Evolutionary conservation across 2,888 invertebrate genomes (phyloP).

Genomic region (Mythimna loreyi): DNA sequence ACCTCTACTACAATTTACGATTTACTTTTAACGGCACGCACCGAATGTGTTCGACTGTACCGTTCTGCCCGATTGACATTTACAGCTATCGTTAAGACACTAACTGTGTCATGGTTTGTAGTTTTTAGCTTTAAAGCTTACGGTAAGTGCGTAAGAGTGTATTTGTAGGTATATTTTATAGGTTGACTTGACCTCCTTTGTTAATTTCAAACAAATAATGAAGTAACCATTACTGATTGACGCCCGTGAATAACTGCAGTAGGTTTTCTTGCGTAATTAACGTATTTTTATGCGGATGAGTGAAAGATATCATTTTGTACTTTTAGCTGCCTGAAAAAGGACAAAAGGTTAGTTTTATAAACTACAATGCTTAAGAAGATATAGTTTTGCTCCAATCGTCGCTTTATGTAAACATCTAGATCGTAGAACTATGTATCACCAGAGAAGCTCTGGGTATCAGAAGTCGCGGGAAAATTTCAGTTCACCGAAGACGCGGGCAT

Average conservation of each 20-base stretch:
- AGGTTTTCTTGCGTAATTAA: background rate
- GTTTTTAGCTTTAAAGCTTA: slow-evolving; percentile 30
- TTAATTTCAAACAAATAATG: slow-evolving; percentile 14
- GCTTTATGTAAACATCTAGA: too few species aligned
- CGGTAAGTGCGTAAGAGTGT: slow-evolving; percentile 11
- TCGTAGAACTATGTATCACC: too few species aligned
- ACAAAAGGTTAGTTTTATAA: background rate
- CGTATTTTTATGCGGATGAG: background rate
- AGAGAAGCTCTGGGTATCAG: too few species aligned
- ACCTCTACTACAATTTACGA: slow-evolving; percentile 71
- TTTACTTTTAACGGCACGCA: slow-evolving; percentile 66
- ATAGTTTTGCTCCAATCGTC: too few species aligned
- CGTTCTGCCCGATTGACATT: slow-evolving; percentile 56
- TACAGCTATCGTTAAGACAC: slow-evolving; percentile 57
- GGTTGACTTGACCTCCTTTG: slow-evolving; percentile 13
- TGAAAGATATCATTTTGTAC: background rate
- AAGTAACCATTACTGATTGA: slow-evolving; percentile 4
- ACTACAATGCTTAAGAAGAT: too few species aligned
- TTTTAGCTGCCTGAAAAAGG: background rate
- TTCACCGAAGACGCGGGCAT: too few species aligned
- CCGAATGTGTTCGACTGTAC: slow-evolving; percentile 51
- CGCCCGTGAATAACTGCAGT: background rate
- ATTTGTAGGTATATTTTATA: slow-evolving; percentile 21
- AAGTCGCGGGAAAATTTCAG: too few species aligned
- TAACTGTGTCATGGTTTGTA: slow-evolving; percentile 37